Evolutionary conservation across 2,888 invertebrate genomes (phyloP).

Genomic region (Acrobeloides nanus): DNA sequence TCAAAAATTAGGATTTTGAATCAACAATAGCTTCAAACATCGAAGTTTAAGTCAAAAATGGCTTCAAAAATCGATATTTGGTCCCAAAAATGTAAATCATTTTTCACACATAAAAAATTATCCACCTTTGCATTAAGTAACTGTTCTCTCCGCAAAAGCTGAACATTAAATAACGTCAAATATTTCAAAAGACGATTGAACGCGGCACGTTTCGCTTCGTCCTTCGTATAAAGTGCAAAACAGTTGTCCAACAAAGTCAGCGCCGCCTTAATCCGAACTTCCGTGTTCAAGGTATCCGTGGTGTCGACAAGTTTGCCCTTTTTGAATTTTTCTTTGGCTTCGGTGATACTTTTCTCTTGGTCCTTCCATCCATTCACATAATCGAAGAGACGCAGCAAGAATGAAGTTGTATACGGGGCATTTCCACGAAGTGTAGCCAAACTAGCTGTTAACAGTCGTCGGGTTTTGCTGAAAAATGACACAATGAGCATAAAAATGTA

Average conservation of each 20-base stretch:
- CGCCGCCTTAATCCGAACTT: constrained; percentile 33
- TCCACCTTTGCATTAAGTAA: constrained; percentile 37
- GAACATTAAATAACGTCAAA: constrained; percentile 44
- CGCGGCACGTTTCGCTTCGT: constrained; percentile 23
- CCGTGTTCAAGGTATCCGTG: constrained; percentile 9
- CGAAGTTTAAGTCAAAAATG: too few species aligned
- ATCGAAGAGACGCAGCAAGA: constrained; percentile 41
- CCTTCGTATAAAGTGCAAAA: constrained; percentile 39
- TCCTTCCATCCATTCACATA: constrained; percentile 34
- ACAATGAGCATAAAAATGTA: too few species aligned
- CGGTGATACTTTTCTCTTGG: constrained; percentile 4
- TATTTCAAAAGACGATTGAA: constrained; percentile 36
- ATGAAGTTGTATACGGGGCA: constrained; percentile 47
- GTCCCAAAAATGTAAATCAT: too few species aligned
- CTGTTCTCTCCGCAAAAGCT: constrained; percentile 43
- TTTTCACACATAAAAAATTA: too few species aligned
- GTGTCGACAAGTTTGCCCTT: constrained; percentile 5
- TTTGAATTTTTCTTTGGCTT: constrained; percentile 7
- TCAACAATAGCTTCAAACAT: too few species aligned
- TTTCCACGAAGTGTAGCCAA: constrained; percentile 49
- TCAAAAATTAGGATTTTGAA: too few species aligned
- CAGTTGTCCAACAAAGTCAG: constrained; percentile 41
- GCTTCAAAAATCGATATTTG: too few species aligned
- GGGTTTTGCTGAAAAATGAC: constrained; percentile 43
- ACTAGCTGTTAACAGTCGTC: constrained; percentile 49